These are phyloP conservation scores for Myathropa florea DNA, from an alignment of 2,888 invertebrate genomes.

Conservation along the genomic window DNA sequence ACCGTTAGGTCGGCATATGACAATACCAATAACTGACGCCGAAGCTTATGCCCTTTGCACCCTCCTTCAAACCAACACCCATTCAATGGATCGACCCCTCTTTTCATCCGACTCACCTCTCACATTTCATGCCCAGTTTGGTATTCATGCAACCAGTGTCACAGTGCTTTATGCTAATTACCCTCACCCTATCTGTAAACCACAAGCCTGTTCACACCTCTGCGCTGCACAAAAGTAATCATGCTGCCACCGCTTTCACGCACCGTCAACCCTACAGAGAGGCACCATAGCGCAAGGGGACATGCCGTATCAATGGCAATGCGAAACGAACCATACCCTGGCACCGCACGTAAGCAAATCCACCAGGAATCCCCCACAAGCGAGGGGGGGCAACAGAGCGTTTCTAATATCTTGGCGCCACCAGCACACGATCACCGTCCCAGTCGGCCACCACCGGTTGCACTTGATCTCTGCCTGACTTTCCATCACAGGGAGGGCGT, in stretches of 20 bases:
- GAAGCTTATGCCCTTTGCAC: too few relatives aligned
- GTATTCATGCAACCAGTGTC: neutral
- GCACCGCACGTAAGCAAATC: constrained; percentile 58
- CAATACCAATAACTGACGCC: too few relatives aligned
- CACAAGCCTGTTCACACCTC: constrained; percentile 43
- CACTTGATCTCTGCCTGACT: constrained; percentile 46
- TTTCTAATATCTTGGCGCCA: constrained; percentile 69
- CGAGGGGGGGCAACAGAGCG: constrained; percentile 56
- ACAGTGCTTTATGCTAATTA: constrained; percentile 49
- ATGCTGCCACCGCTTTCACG: constrained; percentile 63
- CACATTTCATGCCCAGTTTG: neutral
- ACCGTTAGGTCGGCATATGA: too few relatives aligned
- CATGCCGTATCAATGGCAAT: constrained; percentile 64
- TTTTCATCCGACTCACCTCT: neutral
- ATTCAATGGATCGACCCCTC: neutral
- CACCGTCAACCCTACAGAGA: constrained; percentile 60
- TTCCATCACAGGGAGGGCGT: constrained; percentile 29
- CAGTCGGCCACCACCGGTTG: constrained; percentile 28
- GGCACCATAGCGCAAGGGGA: constrained; percentile 45
- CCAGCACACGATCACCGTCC: constrained; percentile 42
- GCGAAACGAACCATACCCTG: constrained; percentile 63
- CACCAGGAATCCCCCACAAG: constrained; percentile 18
- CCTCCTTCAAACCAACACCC: neutral
- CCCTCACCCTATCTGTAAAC: neutral
- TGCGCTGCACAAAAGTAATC: constrained; percentile 37